Conservation (phyloP, 2,113 vertebrate species). For the Scomber colias region DNA sequence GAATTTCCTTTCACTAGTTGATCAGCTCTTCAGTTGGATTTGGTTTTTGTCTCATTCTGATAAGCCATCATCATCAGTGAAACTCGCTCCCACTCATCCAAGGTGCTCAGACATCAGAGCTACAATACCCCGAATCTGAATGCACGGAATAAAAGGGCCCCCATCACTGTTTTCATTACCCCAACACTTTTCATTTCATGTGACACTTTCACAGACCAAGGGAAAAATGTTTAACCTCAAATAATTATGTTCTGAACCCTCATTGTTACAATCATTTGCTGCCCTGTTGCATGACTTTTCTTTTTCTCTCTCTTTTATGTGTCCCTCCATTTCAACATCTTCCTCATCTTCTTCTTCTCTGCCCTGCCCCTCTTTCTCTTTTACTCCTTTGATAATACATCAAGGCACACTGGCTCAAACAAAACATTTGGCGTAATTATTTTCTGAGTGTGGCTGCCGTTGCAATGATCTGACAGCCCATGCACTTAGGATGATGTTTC, state of each 20-base stretch:
- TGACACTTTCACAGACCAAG: conserved; percentile 63
- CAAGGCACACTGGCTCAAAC: conserved; percentile 66
- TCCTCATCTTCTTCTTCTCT: conserved; percentile 45
- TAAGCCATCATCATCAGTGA: conserved; percentile 45
- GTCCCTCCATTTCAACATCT: conserved; percentile 39
- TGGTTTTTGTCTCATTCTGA: conserved; percentile 62
- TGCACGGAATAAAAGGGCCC: conserved; percentile 26
- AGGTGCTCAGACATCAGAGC: conserved; percentile 50
- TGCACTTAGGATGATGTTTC: not conserved
- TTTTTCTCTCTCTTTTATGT: conserved; percentile 52
- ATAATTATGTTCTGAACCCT: conserved; percentile 81
- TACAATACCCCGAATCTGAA: conserved; percentile 33
- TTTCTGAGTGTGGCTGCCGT: conserved; percentile 59
- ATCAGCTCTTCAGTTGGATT: conserved; percentile 60
- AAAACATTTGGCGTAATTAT: conserved; percentile 73
- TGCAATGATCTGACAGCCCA: conserved; percentile 40
- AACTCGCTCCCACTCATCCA: conserved; percentile 33
- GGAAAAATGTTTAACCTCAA: conserved; percentile 80
- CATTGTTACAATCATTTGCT: conserved; percentile 60
- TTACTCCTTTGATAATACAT: conserved; percentile 76
- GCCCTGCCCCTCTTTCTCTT: not conserved
- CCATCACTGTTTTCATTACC: conserved; percentile 59
- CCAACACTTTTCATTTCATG: conserved; percentile 66
- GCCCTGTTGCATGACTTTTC: conserved; percentile 47
- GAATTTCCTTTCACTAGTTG: conserved; percentile 36